Evolutionary conservation across 2,113 vertebrate genomes (phyloP), one percentile per base, ranked within the genome.

Genomic region (Haemorhous mexicanus): DNA sequence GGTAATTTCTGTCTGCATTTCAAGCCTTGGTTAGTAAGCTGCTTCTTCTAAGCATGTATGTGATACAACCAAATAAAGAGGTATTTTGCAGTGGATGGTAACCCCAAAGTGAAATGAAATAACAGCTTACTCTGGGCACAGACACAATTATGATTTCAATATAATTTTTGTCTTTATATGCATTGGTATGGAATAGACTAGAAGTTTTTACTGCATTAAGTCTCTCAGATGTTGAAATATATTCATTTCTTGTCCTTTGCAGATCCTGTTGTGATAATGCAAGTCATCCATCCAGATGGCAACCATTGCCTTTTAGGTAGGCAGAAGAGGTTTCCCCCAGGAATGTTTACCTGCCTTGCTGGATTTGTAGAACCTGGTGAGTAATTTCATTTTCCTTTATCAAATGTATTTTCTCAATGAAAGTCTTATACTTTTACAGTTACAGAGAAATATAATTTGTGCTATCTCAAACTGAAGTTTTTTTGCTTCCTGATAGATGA

Each of bases 261-360:
- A 99, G 99, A 99, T 98, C 99, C 99, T 23, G 99, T 99, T 62
- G 99, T 99, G 84, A 99, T 99, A 98, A 99, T 99, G 99, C 97
- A 99, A 97, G 99, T 99, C 55, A 97, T 99, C 95, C 99, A 99
- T 93, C 99, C 99, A 32, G 99, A 99, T 96, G 98, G 99, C 41
- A 99, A 99, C 90, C 99, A 98, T 78, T 99, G 99, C 89, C 98
- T 99, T 95, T 96, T 99, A 97, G 99, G 99, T 53, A 98, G 99
- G 85, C 99, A 99, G 96, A 99, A 98, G 94, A 94, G 97, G 44
- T 99, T 99, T 95, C 99, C 99, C 14, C 91, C 93, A 9, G 97
- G 98, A 75, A 98, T 99, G 98, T 99, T 99, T 95, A 99, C 98
- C 52, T 99, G 99, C 94, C 98, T 99, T 92, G 99, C 99, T 81